Base-by-base conservation (phyloP, 2,113 vertebrate species). In the Brienomyrus longianalis region DNA sequence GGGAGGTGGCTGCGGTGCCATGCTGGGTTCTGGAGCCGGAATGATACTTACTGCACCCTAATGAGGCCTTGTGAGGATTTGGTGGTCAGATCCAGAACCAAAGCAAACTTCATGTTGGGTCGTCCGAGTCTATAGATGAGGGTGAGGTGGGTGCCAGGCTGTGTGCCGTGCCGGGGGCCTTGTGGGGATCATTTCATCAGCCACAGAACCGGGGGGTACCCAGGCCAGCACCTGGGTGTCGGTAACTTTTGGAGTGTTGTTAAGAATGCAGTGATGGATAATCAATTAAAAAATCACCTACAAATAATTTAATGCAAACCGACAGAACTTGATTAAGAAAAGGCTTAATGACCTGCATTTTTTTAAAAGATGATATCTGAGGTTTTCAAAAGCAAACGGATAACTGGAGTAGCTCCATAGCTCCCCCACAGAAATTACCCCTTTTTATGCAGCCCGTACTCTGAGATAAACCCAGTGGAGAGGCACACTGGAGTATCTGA, bases 1-100 rank as follows among this genome's bases (percentile, higher is more conserved):
- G 90, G 17, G 35, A 91, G 83, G 90, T 91, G 92, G 50, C 47
- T 1, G 31, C 50, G 77, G 66, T 77, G 43, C 13, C 88, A 80
- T 13, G 47, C 3, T 23, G 9, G 43, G 21, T 27, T 13, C 21
- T 31, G 23, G 27, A 86, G 83, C 45, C n/a, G 31, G 45, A n/a
- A 3, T 13, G 47, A 27, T 86, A 50, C 17, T 85, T 35, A 80
- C 35, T 43, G 10, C 10, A 70, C 35, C 35, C 74, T 17, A 2
- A 35, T 35, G n/a, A n/a, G n/a, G 17, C 31, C 35, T 19, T 43
- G 31, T 19, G 31, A 19, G 13, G 74, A 80, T 80, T 17, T 5
- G 15, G 13, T 35, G 35, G 74, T 43, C 27, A 70, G 62, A 31
- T 31, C 9, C 9, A 70, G 62, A 70, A 31, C 9, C n/a, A 4